A percentile compares a stretch with the other conserved stretches of the same genome.
Conservation (phyloP, 2,797 vertebrate genomes). For the Chiroxiphia lanceolata region DNA sequence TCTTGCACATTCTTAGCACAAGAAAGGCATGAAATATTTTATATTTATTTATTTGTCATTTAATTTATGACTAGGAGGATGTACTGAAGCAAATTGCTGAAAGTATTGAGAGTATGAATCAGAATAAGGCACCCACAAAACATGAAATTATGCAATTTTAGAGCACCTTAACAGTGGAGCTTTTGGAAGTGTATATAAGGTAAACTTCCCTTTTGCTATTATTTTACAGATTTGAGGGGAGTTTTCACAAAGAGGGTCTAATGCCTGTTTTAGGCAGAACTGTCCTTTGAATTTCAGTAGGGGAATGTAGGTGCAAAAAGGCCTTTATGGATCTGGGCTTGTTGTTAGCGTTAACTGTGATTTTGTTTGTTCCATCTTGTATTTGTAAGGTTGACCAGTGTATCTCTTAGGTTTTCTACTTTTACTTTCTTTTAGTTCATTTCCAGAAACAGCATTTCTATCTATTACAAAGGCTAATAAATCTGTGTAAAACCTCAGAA, state of each 20-base stretch:
- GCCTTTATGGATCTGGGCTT: not conserved
- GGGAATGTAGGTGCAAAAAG: not conserved
- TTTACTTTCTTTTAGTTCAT: not conserved
- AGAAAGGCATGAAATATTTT: not conserved
- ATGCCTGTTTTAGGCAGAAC: not conserved
- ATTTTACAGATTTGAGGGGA: not conserved
- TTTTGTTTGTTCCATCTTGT: not conserved
- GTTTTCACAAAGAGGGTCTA: not conserved
- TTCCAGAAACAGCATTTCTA: not conserved
- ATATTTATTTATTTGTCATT: not conserved
- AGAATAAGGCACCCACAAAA: constrained; percentile 85
- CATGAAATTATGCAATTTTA: constrained; percentile 84
- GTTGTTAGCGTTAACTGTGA: not conserved
- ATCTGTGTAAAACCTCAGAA: not conserved
- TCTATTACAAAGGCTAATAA: not conserved
- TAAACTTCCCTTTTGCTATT: constrained; percentile 50
- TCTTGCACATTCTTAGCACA: not conserved
- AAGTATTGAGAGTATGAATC: constrained; percentile 84
- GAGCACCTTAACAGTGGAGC: constrained; percentile 90
- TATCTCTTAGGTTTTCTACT: not conserved
- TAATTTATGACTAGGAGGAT: constrained; percentile 76
- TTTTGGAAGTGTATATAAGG: constrained; percentile 92
- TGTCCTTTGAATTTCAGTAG: not conserved
- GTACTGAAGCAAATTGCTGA: constrained; percentile 83
- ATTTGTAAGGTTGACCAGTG: not conserved